A percentile compares a stretch with the other conserved stretches of the same genome.
Conservation (phyloP, 2,797 vertebrate species). For the Artibeus lituratus region DNA sequence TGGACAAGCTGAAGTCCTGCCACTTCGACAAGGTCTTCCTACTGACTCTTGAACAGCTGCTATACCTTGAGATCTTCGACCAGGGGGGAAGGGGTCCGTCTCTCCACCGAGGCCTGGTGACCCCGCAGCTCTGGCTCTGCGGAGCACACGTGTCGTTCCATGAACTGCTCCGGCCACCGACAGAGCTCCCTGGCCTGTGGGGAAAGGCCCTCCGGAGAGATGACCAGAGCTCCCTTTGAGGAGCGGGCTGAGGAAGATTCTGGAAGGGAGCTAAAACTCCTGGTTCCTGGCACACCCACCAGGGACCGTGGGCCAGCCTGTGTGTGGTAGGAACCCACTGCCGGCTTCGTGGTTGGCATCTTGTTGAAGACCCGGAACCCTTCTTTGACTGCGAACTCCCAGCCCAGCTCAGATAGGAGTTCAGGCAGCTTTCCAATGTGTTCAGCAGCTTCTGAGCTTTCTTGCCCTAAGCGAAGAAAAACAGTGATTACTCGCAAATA, state of each 20-base stretch:
- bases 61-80: conserved; percentile 80
- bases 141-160: conserved; percentile 61
- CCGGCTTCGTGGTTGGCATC: conserved; percentile 46
- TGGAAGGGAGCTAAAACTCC: conserved; percentile 28
- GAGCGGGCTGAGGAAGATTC: not conserved
- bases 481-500: not conserved
- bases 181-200: conserved; percentile 23
- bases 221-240: conserved; percentile 11
- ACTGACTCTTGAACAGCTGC: fast-evolving
- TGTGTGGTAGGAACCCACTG: conserved; percentile 13
- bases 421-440: conserved; percentile 72
- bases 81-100: conserved; percentile 57
- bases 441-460: conserved; percentile 69
- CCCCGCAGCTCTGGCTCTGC: conserved; percentile 70
- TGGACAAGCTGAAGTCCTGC: not conserved
- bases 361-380: conserved; percentile 87
- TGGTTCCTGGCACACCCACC: not conserved
- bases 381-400: conserved; percentile 89
- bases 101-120: conserved; percentile 59
- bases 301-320: fast-evolving
- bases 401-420: conserved; percentile 82
- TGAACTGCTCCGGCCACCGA: conserved; percentile 63
- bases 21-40: not conserved
- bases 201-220: conserved; percentile 61
- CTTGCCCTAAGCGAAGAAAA: conserved; percentile 77